A percentile compares a stretch with the other conserved stretches of the same genome.
Conservation (phyloP, 2,888 invertebrate genomes). For the Acrobeloides nanus region DNA sequence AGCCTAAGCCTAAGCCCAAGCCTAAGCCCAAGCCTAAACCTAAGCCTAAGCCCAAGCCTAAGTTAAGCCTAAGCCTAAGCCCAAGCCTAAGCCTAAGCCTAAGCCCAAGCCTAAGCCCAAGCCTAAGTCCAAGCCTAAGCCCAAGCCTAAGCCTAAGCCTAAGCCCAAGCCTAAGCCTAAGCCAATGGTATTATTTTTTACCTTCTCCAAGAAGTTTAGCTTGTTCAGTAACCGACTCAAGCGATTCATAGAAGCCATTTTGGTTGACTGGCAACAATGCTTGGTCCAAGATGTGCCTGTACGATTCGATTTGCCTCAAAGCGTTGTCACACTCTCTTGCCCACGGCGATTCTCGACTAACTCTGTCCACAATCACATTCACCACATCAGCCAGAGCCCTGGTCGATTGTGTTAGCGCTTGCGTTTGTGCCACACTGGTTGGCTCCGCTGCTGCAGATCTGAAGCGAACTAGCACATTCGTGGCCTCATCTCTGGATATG, state of each 20-base stretch:
- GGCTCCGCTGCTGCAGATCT: constrained; percentile 24
- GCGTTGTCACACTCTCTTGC: constrained; percentile 95
- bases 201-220: constrained; percentile 66
- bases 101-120: too few species aligned
- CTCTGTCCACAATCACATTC: constrained; percentile 20
- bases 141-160: too few species aligned
- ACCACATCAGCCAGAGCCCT: constrained; percentile 27
- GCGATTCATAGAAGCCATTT: constrained; percentile 82
- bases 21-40: too few species aligned
- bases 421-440: constrained; percentile 24
- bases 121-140: too few species aligned
- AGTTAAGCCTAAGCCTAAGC: too few species aligned
- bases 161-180: too few species aligned
- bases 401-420: constrained; percentile 30
- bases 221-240: constrained; percentile 80
- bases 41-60: too few species aligned
- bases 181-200: too few species aligned
- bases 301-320: constrained; percentile 76
- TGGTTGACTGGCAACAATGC: constrained; percentile 73
- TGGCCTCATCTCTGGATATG: constrained; percentile 30
- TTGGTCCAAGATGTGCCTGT: constrained; percentile 74
- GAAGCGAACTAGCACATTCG: constrained; percentile 29
- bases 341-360: constrained; percentile 65
- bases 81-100: too few species aligned
- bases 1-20: too few species aligned